These are phyloP conservation scores for Apogon hyalosoma DNA, from an alignment of 2,797 vertebrate genomes.

Conservation along the genomic window DNA sequence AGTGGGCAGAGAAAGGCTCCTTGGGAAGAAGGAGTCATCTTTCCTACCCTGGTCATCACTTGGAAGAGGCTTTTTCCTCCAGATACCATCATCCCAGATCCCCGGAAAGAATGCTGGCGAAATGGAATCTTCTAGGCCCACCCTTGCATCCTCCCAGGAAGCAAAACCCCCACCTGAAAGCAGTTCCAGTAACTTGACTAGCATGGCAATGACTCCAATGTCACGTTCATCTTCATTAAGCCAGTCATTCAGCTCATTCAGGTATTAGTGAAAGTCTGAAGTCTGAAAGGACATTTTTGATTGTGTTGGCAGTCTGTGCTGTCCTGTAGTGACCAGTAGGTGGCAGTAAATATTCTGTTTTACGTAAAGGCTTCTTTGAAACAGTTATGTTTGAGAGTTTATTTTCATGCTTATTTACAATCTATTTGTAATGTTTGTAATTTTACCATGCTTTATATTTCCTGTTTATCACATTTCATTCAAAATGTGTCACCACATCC, in stretches of 20 bases:
- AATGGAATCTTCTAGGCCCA: background rate
- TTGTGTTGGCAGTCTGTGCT: conserved; percentile 18
- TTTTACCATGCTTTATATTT: background rate
- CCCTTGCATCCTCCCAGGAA: background rate
- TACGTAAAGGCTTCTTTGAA: conserved; percentile 24
- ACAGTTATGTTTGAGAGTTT: conserved; percentile 14
- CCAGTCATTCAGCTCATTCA: conserved; percentile 53
- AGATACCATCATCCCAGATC: conserved; percentile 34
- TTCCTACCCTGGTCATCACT: conserved; percentile 1
- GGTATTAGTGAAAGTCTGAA: conserved; percentile 14
- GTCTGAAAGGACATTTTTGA: background rate
- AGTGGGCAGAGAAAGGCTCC: conserved; percentile 47
- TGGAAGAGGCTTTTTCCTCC: conserved; percentile 66
- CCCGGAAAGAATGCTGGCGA: conserved; percentile 10
- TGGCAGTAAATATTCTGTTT: conserved; percentile 73
- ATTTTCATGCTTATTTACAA: background rate
- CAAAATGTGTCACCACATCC: background rate
- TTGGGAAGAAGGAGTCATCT: conserved; percentile 27
- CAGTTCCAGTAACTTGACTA: background rate
- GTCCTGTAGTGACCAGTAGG: conserved; percentile 65
- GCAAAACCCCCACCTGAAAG: background rate
- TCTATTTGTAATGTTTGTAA: conserved; percentile 17
- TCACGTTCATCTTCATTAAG: background rate
- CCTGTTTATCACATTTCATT: background rate
- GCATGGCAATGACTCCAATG: conserved; percentile 7